phyloP scores from a whole-genome alignment of 1,140 invertebrate genomes.

The Drosophila pectinifera region DNA sequence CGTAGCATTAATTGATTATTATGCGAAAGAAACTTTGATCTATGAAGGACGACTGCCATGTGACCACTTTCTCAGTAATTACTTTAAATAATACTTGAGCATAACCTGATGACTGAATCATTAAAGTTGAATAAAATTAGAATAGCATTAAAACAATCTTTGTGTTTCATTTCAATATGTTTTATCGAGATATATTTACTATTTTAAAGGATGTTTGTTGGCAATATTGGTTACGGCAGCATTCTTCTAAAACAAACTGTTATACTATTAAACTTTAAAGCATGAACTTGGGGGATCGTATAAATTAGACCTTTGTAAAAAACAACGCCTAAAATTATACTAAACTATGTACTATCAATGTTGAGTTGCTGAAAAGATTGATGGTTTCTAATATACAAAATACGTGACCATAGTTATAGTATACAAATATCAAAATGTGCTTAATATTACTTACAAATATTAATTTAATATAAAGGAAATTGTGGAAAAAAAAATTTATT shows the following conservation, averaged over 20 bases:
- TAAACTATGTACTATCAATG: too few species aligned
- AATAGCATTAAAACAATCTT: neutral
- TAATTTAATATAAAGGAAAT: too few species aligned
- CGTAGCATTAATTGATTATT: neutral
- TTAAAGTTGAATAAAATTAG: neutral
- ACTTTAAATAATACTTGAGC: too few species aligned
- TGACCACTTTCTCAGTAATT: too few species aligned
- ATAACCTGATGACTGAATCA: too few species aligned
- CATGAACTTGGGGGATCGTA: slow-evolving; percentile 17
- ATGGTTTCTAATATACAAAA: too few species aligned
- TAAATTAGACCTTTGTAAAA: neutral
- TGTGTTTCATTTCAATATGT: neutral
- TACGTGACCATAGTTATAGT: too few species aligned
- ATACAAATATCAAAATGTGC: too few species aligned
- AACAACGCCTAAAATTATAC: slow-evolving; percentile 6
- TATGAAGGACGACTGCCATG: neutral
- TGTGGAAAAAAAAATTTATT: too few species aligned
- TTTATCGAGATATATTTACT: too few species aligned
- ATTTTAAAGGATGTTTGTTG: neutral
- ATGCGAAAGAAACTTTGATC: neutral
- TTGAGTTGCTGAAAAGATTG: too few species aligned
- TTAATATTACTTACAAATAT: too few species aligned
- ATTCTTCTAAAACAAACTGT: slow-evolving; percentile 28
- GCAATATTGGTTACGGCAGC: neutral
- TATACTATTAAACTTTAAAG: slow-evolving; percentile 31